Base-by-base conservation (phyloP, 2,113 vertebrate species). In the Acinonyx jubatus region DNA sequence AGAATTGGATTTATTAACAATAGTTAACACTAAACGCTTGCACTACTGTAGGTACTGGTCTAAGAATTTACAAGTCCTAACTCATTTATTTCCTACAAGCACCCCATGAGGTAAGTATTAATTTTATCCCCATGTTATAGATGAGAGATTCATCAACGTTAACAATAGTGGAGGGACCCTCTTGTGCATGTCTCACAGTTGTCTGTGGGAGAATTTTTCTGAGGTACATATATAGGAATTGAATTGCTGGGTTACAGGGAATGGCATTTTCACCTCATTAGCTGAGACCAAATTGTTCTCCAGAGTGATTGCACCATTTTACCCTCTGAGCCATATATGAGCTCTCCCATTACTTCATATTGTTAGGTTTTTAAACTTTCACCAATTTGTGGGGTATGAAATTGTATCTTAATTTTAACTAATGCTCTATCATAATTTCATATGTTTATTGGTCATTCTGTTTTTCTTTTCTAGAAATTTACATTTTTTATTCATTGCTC, bases 1-100 rank as follows among this genome's bases (percentile, higher is more conserved):
- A 31, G 45, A 84, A 76, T 31, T 91, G 19, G 7, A 68, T 69
- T 94, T 96, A 79, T 91, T 84, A 96, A 92, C 15, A 89, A 86
- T 12, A 52, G 25, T 36, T 87, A 86, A 45, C 29, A 27, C 7
- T 73, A 65, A 33, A 55, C 11, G 11, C 21, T 81, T 89, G 27
- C 4, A 73, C 0, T 33, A 23, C 86, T 96, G 81, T 19, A 79
- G 45, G 29, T 38, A 61, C 13, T 61, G 19, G 48, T 78, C 31
- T 45, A 82, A 85, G 74, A n/a, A 36, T 74, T 89, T 45, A 31
- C 23, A n/a, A 66, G 41, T 89, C 5, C 2, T 69, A 85, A 89
- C 27, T 96, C 15, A 85, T 48, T 48, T 55, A 81, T 76, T 68
- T 38, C 50, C 87, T 73, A 63, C n/a, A 94, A 41, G 19, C 80